Conservation (phyloP, 37 sponge, comb jelly and placozoan species). For the Geodia barretti region DNA sequence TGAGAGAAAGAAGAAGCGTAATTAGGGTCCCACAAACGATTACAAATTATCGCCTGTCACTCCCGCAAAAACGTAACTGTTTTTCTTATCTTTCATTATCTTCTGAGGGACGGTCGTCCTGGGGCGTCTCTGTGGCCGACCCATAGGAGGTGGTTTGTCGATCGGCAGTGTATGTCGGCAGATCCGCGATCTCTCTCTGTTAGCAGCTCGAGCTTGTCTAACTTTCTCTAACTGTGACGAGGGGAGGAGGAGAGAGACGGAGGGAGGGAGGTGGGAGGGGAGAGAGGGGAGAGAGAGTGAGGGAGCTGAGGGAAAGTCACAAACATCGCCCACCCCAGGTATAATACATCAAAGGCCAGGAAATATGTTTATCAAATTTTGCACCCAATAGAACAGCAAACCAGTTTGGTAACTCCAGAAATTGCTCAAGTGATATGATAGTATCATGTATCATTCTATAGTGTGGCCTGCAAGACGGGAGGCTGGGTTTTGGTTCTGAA, state of each 20-base stretch:
- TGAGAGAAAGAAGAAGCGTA: not conserved
- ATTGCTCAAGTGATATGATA: no score
- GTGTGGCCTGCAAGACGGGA: no score
- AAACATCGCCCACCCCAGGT: no score
- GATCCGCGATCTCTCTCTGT: conserved; percentile 4
- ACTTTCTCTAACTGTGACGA: conserved; percentile 42
- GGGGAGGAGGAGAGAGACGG: not conserved
- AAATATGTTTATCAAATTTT: no score
- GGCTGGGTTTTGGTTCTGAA: no score
- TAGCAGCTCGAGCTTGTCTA: conserved; percentile 43
- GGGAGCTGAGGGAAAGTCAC: not conserved
- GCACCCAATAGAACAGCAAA: no score
- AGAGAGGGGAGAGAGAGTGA: not conserved
- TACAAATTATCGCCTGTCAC: not conserved
- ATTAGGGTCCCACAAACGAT: not conserved
- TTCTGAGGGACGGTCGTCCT: conserved; percentile 7
- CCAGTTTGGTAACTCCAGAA: no score
- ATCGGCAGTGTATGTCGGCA: not conserved
- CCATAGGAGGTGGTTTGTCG: not conserved
- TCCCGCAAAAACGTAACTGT: conserved; percentile 9
- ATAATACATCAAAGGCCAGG: no score
- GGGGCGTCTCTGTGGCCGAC: not conserved
- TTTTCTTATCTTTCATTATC: conserved; percentile 33
- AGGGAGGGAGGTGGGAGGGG: not conserved
- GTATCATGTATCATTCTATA: no score